Base-by-base conservation (phyloP, 2,797 vertebrate genomes). In the Mus minutoides region DNA sequence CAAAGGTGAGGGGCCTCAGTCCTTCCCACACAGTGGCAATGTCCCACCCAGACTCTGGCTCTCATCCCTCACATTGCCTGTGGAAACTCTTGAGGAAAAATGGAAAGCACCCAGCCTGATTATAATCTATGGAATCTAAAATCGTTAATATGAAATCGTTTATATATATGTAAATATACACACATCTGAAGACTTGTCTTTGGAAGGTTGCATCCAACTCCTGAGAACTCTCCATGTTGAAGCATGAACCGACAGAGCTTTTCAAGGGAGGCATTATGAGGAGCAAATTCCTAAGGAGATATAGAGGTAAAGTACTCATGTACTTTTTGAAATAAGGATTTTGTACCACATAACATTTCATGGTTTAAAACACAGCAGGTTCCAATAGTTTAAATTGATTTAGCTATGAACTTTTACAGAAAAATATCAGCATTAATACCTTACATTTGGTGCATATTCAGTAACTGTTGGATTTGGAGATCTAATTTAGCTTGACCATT, bases 371-470 rank as follows among this genome's bases (percentile, higher is more conserved):
- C n/a, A 71, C 11, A 21, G 56, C 34, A 95, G 52, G 49, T 90
- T 43, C 24, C 80, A 93, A 83, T 14, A 86, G 52, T 88, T 94
- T 80, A 69, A 95, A 90, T 34, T 88, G 56, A 94, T 84, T 94
- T 75, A 89, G 64, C 58, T 92, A 29, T 88, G 88, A 90, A 93
- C 75, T 94, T 95, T 82, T 88, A 85, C 11, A 91, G 67, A 84
- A 96, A 96, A 97, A 93, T 31, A 93, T 80, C 22, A 67, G 29
- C 95, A 89, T 73, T 95, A 58, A 82, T 79, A 54, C 12, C n/a
- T 96, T 92, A 34, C 19, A 96, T 85, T 94, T 89, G 60, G 69
- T 54, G 84, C 22, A 49, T 82, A 90, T 17, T 96, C 56, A 90
- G 58, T n/a, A 93, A 85, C 34, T 84, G 12, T 7, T 80, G 4